phyloP scores from a whole-genome alignment of 2,797 vertebrate species.

The Esox masquinongy region DNA sequence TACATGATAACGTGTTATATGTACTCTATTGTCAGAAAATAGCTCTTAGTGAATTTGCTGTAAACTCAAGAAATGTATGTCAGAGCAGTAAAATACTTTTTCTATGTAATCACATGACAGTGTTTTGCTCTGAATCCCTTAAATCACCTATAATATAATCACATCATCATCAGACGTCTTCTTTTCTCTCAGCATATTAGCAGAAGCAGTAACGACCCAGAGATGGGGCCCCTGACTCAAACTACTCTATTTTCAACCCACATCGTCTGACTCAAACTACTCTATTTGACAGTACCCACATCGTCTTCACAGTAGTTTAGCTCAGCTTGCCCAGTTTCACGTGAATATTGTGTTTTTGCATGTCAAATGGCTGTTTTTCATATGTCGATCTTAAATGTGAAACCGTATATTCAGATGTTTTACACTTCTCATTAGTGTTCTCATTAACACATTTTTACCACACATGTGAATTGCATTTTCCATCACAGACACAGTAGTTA shows the following conservation, averaged over 20 bases:
- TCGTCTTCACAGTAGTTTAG: constrained; percentile 19
- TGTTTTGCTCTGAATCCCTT: constrained; percentile 44
- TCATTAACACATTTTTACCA: too few species aligned
- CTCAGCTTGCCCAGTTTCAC: background rate
- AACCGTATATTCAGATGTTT: too few species aligned
- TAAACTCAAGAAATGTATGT: background rate
- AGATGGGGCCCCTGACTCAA: constrained; percentile 35
- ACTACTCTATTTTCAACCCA: constrained; percentile 64
- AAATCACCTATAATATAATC: constrained; percentile 31
- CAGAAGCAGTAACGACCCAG: constrained; percentile 34
- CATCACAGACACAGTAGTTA: too few species aligned
- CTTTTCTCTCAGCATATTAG: constrained; percentile 39
- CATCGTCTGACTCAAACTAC: constrained; percentile 50
- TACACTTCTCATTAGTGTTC: too few species aligned
- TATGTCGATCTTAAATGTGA: too few species aligned
- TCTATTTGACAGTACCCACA: constrained; percentile 45
- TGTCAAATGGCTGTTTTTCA: too few species aligned
- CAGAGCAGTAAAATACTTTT: background rate
- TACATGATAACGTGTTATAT: background rate
- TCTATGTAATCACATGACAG: constrained; percentile 17
- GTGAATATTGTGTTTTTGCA: too few species aligned
- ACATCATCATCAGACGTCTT: constrained; percentile 15
- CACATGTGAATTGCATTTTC: too few species aligned
- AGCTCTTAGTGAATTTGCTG: background rate
- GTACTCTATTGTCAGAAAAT: background rate